Percentiles rank a stretch among this genome's conserved stretches.
phyloP scores from a whole-genome alignment of 1,140 invertebrate species.

The Eufriesea mexicana region DNA sequence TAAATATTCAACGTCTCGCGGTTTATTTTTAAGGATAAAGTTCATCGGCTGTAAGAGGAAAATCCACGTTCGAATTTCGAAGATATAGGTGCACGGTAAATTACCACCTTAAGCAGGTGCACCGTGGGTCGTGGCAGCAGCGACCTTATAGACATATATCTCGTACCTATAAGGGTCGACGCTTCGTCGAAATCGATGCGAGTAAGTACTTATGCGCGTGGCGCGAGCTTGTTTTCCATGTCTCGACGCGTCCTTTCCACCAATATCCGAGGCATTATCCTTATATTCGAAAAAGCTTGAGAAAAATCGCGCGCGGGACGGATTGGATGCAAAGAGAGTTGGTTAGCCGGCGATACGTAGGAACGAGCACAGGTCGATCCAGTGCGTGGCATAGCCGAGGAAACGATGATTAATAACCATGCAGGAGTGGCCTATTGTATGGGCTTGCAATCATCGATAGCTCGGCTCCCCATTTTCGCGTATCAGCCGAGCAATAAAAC shows the following conservation, averaged over 20 bases:
- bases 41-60: background rate
- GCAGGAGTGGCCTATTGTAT: slow-evolving; percentile 49
- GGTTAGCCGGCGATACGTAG: background rate
- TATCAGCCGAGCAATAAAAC: slow-evolving; percentile 69
- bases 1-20: background rate
- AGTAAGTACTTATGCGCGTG: too few relatives aligned
- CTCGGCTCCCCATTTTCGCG: slow-evolving; percentile 47
- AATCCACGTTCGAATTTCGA: background rate
- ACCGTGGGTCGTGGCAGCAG: background rate
- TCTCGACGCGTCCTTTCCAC: too few relatives aligned
- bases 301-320: too few relatives aligned
- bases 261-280: too few relatives aligned
- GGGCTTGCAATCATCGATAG: slow-evolving; percentile 21
- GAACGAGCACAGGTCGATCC: too few relatives aligned
- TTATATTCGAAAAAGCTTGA: too few relatives aligned
- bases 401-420: slow-evolving; percentile 66
- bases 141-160: background rate
- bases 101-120: background rate
- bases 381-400: slow-evolving; percentile 35
- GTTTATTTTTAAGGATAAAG: background rate
- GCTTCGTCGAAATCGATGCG: background rate
- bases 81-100: background rate
- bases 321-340: too few relatives aligned
- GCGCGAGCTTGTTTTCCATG: too few relatives aligned
- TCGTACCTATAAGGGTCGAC: background rate